phyloP scores from a whole-genome alignment of 2,888 invertebrate species.

The Onthophagus sagittarius region DNA sequence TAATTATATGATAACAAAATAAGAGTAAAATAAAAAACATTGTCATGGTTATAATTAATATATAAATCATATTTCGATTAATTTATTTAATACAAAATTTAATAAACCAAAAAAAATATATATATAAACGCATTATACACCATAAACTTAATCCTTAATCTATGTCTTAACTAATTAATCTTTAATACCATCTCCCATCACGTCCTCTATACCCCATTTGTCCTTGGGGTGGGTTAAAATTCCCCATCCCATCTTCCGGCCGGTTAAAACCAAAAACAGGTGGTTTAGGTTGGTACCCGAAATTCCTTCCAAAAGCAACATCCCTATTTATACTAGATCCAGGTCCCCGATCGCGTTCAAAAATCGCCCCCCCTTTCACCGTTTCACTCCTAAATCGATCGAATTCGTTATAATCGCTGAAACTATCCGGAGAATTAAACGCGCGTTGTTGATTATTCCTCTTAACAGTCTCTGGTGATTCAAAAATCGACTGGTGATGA shows the following conservation, averaged over 20 bases:
- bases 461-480: conserved; percentile 7
- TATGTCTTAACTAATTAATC: background rate
- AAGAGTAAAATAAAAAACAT: no score
- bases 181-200: background rate
- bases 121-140: no score
- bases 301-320: background rate
- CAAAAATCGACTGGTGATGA: background rate
- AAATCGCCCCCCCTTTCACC: background rate
- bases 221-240: background rate
- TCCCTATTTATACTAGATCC: background rate
- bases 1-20: no score
- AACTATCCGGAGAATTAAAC: background rate
- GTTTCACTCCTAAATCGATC: conserved; percentile 4
- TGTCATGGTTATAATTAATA: no score
- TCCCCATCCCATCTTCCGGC: background rate
- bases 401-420: conserved; percentile 2
- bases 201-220: background rate
- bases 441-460: background rate
- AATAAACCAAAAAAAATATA: no score
- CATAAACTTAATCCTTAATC: background rate
- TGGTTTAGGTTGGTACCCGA: background rate
- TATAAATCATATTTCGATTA: no score
- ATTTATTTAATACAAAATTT: no score
- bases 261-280: background rate
- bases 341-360: background rate